These are phyloP conservation scores for Talpa occidentalis DNA, from an alignment of 2,113 vertebrate species.

Conservation along the genomic window DNA sequence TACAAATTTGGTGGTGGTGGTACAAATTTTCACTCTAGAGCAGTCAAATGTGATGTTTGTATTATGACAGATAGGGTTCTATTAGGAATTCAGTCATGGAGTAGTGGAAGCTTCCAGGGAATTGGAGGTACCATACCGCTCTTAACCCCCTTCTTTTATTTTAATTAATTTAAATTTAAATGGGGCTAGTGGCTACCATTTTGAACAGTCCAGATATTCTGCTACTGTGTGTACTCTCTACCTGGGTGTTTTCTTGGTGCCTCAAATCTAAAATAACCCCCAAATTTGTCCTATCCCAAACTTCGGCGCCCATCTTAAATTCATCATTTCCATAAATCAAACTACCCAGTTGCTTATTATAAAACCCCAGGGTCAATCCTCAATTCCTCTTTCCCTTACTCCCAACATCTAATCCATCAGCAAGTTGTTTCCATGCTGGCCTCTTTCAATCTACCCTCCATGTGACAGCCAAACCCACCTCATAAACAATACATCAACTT, in stretches of 20 bases:
- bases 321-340: not conserved
- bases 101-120: no score
- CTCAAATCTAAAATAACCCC: not conserved
- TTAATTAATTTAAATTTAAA: not conserved
- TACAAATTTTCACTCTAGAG: no score
- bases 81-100: no score
- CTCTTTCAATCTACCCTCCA: not conserved
- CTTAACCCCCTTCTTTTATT: not conserved
- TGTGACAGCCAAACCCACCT: not conserved
- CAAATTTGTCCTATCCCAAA: not conserved
- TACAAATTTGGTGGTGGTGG: no score
- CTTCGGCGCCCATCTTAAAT: not conserved
- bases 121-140: no score
- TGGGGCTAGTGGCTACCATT: not conserved
- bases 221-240: not conserved
- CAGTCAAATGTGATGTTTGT: no score
- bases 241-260: not conserved
- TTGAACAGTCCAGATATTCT: not conserved
- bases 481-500: not conserved
- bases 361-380: not conserved
- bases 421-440: not conserved
- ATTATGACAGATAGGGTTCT: no score
- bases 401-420: not conserved
- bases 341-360: not conserved
- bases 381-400: not conserved